Base-by-base conservation (phyloP, 1,140 invertebrate genomes). In the Sycophaga agraensis region DNA sequence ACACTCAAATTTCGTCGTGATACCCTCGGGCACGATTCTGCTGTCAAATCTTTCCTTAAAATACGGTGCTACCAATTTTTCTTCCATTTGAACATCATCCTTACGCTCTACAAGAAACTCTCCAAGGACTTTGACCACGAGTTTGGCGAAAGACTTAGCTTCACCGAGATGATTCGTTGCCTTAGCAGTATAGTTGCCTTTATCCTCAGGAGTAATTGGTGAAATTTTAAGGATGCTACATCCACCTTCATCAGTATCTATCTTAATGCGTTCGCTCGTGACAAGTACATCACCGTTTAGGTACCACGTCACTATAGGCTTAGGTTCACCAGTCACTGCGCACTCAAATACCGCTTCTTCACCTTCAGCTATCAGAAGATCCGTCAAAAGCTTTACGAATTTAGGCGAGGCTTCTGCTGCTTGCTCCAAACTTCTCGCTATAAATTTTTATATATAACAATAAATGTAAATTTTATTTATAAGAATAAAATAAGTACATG, bases 171-270 rank as follows among this genome's bases (percentile, higher is more conserved):
- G 69, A 74, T 92, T 93, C 1, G 79, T 82, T 0, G 91, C 91
- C 71, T 89, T 89, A 0, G 88, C 87, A 0, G 88, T 89, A 70
- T 92, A 93, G 53, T 91, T 87, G 3, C 91, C 90, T 68, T 88
- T 87, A 68, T 92, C 87, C 48, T 87, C 82, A 2, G 83, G 80
- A 8, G 66, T 73, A 0, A 85, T 84, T 39, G 83, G 78, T 22
- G 74, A 79, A 24, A 91, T 86, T 35, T 80, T 82, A 1, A 91
- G 71, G 51, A 78, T 83, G 0, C 85, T 82, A 19, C 80, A 80
- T 31, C 88, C 88, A 3, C 79, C 75, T 16, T 84, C 79, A 17
- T 82, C 71, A 2, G 72, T 71, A 6, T 66, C 70, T 58, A 82
- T 83, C 66, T 82, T 77, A 16, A 84, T 80, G 39, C 85, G 81